Evolutionary conservation across 2,113 vertebrate genomes (phyloP), one percentile per base, ranked within the genome.

Genomic region (Atrichornis clamosus): DNA sequence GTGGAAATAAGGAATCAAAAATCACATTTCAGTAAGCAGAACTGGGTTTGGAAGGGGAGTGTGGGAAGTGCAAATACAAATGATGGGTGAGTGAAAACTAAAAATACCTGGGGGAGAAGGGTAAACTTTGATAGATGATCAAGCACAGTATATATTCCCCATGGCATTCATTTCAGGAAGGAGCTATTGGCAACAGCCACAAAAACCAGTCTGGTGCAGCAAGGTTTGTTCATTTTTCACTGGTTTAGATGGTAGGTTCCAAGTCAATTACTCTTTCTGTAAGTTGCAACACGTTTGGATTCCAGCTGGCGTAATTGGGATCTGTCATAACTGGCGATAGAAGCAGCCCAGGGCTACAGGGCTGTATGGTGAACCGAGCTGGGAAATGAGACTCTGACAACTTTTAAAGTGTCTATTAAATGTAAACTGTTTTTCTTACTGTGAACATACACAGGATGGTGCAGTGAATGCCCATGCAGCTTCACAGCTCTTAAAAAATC

Each of bases 251-350:
- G 65, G 75, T 23, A 49, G 30, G 15, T 93, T 87, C 68, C 63
- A 88, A 70, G 72, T 35, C 19, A 26, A 46, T 67, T 83, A 58
- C 20, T 81, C 46, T 42, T 55, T 39, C 11, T 75, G 5, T 73
- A 70, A 70, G 14, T 32, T 85, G 75, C 39, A 63, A 41, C 24
- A 37, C 23, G 3, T 39, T 81, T 67, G 11, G 35, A 52, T 76
- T 73, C 55, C 86, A 84, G 47, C 55, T 90, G 83, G 73, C 64
- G 75, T 39, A 72, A 67, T 47, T 15, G 50, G 35, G 68, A 77
- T 42, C 50, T 17, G 1, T 69, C 13, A 3, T 17, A 74, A 26
- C 0, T 1, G 32, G 24, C 3, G 1, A 2, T 37, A 64, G 21
- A 37, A 93, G 44, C 53, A 83, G 33, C 32, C 41, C 20, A 58